Evolutionary conservation across 2,888 invertebrate species (phyloP).

Genomic region (Callinectes sapidus): DNA sequence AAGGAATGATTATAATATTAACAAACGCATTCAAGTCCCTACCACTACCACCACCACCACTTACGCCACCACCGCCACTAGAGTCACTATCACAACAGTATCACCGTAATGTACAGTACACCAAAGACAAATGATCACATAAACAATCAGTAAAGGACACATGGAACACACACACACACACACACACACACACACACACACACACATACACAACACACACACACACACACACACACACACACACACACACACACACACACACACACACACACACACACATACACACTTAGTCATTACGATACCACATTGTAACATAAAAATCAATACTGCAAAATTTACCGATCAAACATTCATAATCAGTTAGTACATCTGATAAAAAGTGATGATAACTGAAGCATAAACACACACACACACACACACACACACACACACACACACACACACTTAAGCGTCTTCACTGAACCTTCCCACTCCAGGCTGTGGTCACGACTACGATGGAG

Average conservation of each 20-base stretch:
- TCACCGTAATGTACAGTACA: neutral
- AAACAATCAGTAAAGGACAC: neutral
- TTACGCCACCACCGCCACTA: neutral
- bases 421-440: neutral
- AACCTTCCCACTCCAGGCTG: neutral
- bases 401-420: neutral
- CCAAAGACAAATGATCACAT: neutral
- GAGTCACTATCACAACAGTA: neutral
- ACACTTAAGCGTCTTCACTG: neutral
- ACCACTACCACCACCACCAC: neutral
- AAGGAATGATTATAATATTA: no score
- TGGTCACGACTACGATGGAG: neutral
- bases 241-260: constrained; percentile 25
- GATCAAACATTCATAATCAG: neutral
- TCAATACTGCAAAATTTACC: neutral
- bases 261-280: neutral
- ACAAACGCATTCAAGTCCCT: neutral
- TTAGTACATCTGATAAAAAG: neutral
- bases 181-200: constrained; percentile 9
- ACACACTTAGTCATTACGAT: neutral
- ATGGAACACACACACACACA: neutral
- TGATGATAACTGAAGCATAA: neutral
- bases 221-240: constrained; percentile 20
- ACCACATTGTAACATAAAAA: neutral
- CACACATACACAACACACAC: constrained; percentile 20